A percentile compares a stretch with the other conserved stretches of the same genome.
Evolutionary conservation across 1,140 invertebrate genomes (phyloP).

Genomic region (Lasaia peninsularis): DNA sequence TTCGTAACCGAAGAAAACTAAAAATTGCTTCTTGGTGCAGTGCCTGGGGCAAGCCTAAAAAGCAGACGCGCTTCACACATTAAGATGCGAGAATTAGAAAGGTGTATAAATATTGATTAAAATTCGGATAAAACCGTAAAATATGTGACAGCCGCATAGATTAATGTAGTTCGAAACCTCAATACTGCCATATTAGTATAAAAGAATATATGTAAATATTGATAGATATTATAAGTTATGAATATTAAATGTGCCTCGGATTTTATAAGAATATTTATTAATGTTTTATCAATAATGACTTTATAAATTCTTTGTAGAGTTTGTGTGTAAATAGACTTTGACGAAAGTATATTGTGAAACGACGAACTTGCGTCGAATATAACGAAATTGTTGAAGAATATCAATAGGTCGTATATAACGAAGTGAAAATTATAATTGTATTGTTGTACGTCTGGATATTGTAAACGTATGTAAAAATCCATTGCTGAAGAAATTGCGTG

Average conservation of each 20-base stretch:
- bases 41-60: no score
- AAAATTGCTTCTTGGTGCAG: no score
- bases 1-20: no score
- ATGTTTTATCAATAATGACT: slow-evolving; percentile 19
- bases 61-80: no score
- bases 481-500: no score
- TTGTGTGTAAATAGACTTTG: background rate
- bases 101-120: slow-evolving; percentile 11
- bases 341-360: background rate
- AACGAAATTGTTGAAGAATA: no score
- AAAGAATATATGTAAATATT: slow-evolving; percentile 58
- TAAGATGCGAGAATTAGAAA: no score
- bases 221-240: slow-evolving; percentile 49
- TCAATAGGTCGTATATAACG: no score
- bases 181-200: slow-evolving; percentile 67
- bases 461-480: no score
- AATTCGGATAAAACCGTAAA: slow-evolving; percentile 7
- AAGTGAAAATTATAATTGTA: no score
- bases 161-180: slow-evolving; percentile 46
- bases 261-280: slow-evolving; percentile 29
- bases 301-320: slow-evolving; percentile 1
- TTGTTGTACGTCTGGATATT: no score
- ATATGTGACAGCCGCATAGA: slow-evolving; percentile 17
- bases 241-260: slow-evolving; percentile 69
- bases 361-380: background rate